Percentiles rank a stretch among this genome's conserved stretches.
phyloP scores from a whole-genome alignment of 2,113 vertebrate species.

The Henicopernis longicauda region DNA sequence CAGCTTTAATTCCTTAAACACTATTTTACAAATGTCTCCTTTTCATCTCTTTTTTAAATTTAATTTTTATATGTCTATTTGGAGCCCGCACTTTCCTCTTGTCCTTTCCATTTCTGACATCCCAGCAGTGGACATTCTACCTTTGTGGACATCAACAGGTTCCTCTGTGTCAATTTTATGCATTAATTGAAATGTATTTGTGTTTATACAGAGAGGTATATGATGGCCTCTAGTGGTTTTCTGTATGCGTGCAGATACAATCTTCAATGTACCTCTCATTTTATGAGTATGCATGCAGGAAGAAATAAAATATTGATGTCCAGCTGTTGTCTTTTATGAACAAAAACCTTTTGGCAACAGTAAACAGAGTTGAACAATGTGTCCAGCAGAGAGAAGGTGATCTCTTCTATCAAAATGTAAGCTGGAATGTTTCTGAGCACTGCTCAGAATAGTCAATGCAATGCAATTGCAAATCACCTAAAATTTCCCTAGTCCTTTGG shows the following conservation, averaged over 20 bases:
- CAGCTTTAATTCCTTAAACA: background rate
- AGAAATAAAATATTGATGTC: background rate
- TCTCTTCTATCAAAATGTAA: background rate
- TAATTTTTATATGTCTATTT: background rate
- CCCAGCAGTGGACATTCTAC: background rate
- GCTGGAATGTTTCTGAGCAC: background rate
- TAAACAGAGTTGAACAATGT: background rate
- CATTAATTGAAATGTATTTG: background rate
- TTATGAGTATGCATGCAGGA: background rate
- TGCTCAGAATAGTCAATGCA: background rate
- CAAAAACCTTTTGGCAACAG: conserved; percentile 1
- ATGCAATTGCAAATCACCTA: background rate
- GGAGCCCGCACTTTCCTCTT: background rate
- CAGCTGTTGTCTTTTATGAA: background rate
- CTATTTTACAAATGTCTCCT: background rate
- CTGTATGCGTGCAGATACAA: background rate
- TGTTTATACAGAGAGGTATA: conserved; percentile 1
- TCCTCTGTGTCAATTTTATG: background rate
- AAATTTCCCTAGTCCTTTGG: background rate
- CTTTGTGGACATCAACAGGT: background rate
- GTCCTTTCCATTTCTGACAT: background rate
- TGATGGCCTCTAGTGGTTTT: conserved; percentile 55
- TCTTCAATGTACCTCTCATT: background rate
- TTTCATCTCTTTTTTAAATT: background rate
- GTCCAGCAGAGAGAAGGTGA: background rate